Evolutionary conservation across 2,113 vertebrate species (phyloP), one percentile per base, ranked within the genome.

Genomic region (Grus americana): DNA sequence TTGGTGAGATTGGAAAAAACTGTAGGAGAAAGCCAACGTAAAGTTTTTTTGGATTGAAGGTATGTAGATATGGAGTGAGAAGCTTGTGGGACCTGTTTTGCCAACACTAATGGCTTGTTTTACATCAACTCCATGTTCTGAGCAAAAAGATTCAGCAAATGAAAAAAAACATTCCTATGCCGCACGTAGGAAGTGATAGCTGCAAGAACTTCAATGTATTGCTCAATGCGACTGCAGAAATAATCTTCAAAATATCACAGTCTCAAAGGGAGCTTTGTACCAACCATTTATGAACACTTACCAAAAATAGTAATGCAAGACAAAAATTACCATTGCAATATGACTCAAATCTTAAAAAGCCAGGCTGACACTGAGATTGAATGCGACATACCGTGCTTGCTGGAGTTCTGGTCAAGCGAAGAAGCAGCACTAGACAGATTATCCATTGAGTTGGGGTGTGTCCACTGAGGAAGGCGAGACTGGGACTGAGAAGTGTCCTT

Each of bases 381-480:
- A 24, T 2, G 16, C 1, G 30, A 94, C 98, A 3, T 97, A 99
- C 99, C 99, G 55, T 99, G 99, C 98, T 99, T 99, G 98, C 98
- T 98, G 98, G 99, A 98, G 98, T 99, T 99, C 98, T 99, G 98
- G 97, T 99, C 99, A 98, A 99, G 98, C 57, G 99, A 98, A 97
- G 99, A 98, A 97, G 99, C 98, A 98, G 98, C 99, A 98, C 98
- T 98, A 95, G 99, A 98, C 92, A 99, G 97, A 98, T 96, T 99
- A 95, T 99, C 99, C 98, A 99, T 99, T 71, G 99, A 98, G 98
- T 99, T 99, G 94, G 99, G 98, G 98, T 99, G 99, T 93, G 99
- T 99, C 99, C 99, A 99, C 97, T 99, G 99, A 94, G 99, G 99
- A 97, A 99, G 98, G 96, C 99, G 99, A 79, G 99, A 99, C 96